These are phyloP conservation scores for Ammodytes marinus DNA, from an alignment of 2,113 vertebrate genomes.

Conservation along the genomic window DNA sequence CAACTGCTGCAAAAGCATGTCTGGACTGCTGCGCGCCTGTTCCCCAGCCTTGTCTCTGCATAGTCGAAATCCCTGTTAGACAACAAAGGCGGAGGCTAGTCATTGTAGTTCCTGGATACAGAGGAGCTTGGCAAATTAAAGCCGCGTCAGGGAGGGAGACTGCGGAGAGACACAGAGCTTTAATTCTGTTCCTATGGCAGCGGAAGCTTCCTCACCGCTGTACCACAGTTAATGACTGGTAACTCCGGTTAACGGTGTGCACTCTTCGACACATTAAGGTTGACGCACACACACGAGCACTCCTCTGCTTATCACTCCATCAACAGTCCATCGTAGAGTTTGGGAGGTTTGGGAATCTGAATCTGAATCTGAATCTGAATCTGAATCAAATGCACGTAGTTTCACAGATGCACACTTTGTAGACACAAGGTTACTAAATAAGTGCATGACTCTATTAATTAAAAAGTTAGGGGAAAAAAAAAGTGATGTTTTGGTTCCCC, in stretches of 20 bases:
- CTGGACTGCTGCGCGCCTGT: slow-evolving; percentile 61
- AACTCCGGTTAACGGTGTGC: slow-evolving; percentile 49
- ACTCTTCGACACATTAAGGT: slow-evolving; percentile 54
- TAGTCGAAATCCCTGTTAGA: slow-evolving; percentile 77
- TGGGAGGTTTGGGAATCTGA: neutral
- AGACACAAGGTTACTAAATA: neutral
- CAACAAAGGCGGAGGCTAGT: slow-evolving; percentile 72
- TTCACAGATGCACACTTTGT: neutral
- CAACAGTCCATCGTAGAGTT: slow-evolving; percentile 17
- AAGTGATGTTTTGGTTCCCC: neutral
- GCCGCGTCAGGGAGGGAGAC: slow-evolving; percentile 57
- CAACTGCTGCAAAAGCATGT: slow-evolving; percentile 69
- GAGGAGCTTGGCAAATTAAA: slow-evolving; percentile 80
- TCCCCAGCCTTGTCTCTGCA: slow-evolving; percentile 67
- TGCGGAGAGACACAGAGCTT: slow-evolving; percentile 44
- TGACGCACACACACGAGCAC: slow-evolving; percentile 14
- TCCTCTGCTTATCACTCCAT: slow-evolving; percentile 6
- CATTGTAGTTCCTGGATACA: slow-evolving; percentile 74
- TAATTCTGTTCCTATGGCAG: slow-evolving; percentile 68
- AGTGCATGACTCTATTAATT: slow-evolving; percentile 13
- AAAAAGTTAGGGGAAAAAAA: slow-evolving; percentile 28
- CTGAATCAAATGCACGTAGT: neutral
- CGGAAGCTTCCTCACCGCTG: slow-evolving; percentile 42
- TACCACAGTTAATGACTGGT: slow-evolving; percentile 50
- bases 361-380: too few relatives aligned